A percentile compares a stretch with the other conserved stretches of the same genome.
These are phyloP conservation scores for Phalangium opilio DNA, from an alignment of 2,888 invertebrate genomes.

Conservation along the genomic window DNA sequence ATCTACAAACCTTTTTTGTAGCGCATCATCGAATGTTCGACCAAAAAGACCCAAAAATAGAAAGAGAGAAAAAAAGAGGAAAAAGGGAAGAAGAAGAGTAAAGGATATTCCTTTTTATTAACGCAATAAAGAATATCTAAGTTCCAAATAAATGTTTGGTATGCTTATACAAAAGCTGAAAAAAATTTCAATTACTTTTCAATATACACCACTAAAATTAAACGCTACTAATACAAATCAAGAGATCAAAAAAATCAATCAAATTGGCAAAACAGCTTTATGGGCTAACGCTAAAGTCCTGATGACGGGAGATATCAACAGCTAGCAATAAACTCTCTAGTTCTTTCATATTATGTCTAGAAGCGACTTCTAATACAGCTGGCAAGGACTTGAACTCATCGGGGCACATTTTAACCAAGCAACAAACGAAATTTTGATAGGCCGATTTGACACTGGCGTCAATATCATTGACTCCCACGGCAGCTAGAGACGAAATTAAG, in stretches of 20 bases:
- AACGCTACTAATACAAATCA: too few relatives aligned
- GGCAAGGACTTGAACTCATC: conserved; percentile 11
- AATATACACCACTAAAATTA: too few relatives aligned
- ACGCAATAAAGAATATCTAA: too few relatives aligned
- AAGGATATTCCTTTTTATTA: too few relatives aligned
- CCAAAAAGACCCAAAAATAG: too few relatives aligned
- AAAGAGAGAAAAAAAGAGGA: too few relatives aligned
- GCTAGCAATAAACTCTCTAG: conserved; percentile 12
- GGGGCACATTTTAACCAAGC: conserved; percentile 38
- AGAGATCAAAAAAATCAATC: too few relatives aligned
- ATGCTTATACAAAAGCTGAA: too few relatives aligned
- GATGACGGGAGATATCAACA: not conserved
- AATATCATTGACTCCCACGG: conserved; percentile 65
- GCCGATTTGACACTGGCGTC: conserved; percentile 72
- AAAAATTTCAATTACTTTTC: too few relatives aligned
- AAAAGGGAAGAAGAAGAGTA: too few relatives aligned
- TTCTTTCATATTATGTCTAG: conserved; percentile 18
- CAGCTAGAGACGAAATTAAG: conserved; percentile 60
- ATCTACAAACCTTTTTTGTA: conserved; percentile 15
- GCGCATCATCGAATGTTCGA: too few relatives aligned
- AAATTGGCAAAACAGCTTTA: not conserved
- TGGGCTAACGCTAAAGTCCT: not conserved
- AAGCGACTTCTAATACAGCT: conserved; percentile 15
- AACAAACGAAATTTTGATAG: conserved; percentile 74
- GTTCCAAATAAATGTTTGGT: too few relatives aligned